Conservation (phyloP, 2,113 vertebrate species). For the Syrmaticus mikado region DNA sequence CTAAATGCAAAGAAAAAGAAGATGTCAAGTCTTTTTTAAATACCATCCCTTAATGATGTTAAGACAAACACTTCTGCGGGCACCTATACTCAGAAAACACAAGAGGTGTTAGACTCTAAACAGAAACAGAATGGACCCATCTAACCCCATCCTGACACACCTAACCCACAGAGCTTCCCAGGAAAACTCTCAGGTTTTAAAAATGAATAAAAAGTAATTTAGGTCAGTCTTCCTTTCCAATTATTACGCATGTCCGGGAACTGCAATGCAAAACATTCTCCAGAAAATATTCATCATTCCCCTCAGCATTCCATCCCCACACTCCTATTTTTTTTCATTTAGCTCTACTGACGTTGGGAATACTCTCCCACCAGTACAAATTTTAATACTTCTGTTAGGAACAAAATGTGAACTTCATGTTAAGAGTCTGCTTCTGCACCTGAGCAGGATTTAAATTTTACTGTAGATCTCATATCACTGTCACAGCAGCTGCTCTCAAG, state of each 20-base stretch:
- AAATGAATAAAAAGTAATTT: neutral
- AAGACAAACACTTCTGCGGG: neutral
- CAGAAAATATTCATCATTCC: neutral
- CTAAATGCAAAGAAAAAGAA: neutral
- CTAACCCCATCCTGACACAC: neutral
- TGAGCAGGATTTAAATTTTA: neutral
- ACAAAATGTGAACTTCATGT: neutral
- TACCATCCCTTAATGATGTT: neutral
- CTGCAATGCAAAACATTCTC: neutral
- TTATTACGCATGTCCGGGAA: accelerated
- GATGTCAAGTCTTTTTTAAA: neutral
- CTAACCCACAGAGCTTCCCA: neutral
- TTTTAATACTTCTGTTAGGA: neutral
- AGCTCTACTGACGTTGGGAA: neutral
- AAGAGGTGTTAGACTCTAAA: neutral
- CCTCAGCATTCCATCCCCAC: neutral
- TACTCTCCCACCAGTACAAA: neutral
- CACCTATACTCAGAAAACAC: neutral
- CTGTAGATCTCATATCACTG: accelerated
- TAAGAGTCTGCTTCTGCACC: neutral
- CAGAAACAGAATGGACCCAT: neutral
- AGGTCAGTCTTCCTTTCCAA: neutral
- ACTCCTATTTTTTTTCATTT: neutral
- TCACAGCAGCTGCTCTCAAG: neutral
- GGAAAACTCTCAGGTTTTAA: neutral